Base-by-base conservation (phyloP, 1,140 invertebrate species). In the Diorhabda carinulata region DNA sequence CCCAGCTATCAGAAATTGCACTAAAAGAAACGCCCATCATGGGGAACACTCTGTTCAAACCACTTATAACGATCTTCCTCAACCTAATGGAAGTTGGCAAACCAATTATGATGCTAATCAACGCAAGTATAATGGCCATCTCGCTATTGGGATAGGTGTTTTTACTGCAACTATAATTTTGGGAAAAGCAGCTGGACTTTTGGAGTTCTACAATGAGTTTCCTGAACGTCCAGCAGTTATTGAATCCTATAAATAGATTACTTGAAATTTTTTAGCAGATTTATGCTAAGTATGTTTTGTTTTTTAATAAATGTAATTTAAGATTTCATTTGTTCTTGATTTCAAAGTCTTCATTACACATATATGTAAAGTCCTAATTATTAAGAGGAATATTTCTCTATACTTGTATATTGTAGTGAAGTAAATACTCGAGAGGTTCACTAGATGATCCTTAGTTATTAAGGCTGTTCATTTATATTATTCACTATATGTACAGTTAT, bases 31-130 rank as follows among this genome's bases (percentile, higher is more conserved):
- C 7, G 60, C 61, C 8, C 64, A 59, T 10, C 7, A 67, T 42
- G 66, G n/a, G 7, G 60, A 60, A 40, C 59, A 61, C 66, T 61
- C 57, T 43, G 40, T 6, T 7, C 69, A 59, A 41, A 67, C 25
- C 45, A 63, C 76, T 5, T 76, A 76, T 58, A 89, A 92, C 77
- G 91, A 93, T 73, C 77, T 92, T 76, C 89, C 90, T 3, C 84
- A 88, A 9, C 91, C 92, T 4, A 81, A 84, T 61, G 91, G 92
- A 42, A 88, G 87, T 7, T 94, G 91, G 91, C 82, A 90, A 74
- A 86, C 88, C 25, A 77, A 86, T 44, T 78, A 91, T 77, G 84
- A 88, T 66, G 84, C 85, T 43, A 84, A 84, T 44, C 87, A 93
- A 72, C 81, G 82, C 64, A 88, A 85, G 76, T 90, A 91, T 82